phyloP scores from a whole-genome alignment of 2,888 invertebrate genomes.

The Lumbricus terrestris region DNA sequence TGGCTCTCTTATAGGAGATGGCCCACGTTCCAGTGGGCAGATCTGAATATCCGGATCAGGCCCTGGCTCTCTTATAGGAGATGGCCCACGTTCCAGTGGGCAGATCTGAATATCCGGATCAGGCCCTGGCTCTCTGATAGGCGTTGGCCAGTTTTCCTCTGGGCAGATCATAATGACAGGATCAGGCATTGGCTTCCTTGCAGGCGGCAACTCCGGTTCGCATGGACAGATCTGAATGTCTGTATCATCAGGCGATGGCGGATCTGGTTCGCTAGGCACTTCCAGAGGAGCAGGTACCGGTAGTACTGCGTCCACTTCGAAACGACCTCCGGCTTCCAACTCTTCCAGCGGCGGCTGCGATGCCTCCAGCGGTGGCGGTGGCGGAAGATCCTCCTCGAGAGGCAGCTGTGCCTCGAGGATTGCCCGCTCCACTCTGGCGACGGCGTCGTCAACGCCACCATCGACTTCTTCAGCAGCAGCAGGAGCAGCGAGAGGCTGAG shows the following conservation, averaged over 20 bases:
- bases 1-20: neutral
- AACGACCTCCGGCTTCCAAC: neutral
- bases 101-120: too few relatives aligned
- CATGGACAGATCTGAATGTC: neutral
- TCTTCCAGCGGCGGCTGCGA: neutral
- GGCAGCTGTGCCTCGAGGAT: neutral
- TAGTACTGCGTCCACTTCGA: neutral
- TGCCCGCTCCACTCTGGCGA: neutral
- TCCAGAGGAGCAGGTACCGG: neutral
- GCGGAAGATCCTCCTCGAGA: neutral
- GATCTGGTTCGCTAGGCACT: neutral
- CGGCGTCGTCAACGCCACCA: neutral
- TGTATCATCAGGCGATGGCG: neutral
- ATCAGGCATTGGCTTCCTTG: too few relatives aligned
- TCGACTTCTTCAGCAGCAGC: neutral
- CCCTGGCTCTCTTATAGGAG: neutral
- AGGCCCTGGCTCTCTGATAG: too few relatives aligned
- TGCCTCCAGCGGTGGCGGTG: neutral
- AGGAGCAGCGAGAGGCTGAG: neutral
- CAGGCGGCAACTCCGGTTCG: too few relatives aligned
- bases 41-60: neutral
- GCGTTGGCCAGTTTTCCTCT: too few relatives aligned
- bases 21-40: neutral
- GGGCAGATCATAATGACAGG: too few relatives aligned
- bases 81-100: too few relatives aligned